These are phyloP conservation scores for Colaptes auratus DNA, from an alignment of 2,113 vertebrate genomes.

Conservation along the genomic window DNA sequence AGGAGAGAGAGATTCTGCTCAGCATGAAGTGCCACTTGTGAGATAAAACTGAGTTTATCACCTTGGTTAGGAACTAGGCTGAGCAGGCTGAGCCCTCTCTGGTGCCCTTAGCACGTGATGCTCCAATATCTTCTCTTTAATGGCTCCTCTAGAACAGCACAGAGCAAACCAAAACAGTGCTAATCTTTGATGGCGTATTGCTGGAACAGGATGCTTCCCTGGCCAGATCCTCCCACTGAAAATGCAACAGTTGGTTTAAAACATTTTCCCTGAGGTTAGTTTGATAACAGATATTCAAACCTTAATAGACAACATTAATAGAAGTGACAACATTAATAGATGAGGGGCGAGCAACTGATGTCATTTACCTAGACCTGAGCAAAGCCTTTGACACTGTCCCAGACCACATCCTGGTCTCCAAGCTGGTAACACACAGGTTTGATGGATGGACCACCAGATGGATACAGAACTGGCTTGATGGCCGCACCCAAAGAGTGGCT, in stretches of 20 bases:
- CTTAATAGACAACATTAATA: too few relatives aligned
- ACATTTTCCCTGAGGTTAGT: neutral
- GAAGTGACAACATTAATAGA: too few relatives aligned
- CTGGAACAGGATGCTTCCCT: slow-evolving; percentile 9
- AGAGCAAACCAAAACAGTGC: neutral
- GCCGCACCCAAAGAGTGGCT: too few relatives aligned
- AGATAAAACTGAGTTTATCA: neutral
- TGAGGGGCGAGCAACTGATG: too few relatives aligned
- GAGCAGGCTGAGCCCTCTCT: neutral
- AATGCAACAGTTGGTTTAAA: slow-evolving; percentile 12
- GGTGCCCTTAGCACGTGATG: neutral
- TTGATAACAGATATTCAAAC: slow-evolving; percentile 28
- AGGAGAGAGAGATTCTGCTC: neutral
- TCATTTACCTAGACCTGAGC: too few relatives aligned
- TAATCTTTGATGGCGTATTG: neutral
- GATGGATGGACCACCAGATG: too few relatives aligned
- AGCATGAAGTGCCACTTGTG: neutral
- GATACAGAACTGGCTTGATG: too few relatives aligned
- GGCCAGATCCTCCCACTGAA: slow-evolving; percentile 2
- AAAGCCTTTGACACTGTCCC: too few relatives aligned
- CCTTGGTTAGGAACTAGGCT: neutral
- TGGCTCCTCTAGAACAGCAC: neutral
- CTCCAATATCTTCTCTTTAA: neutral
- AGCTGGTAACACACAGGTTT: too few relatives aligned
- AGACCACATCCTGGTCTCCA: too few relatives aligned